phyloP scores from a whole-genome alignment of 2,888 invertebrate species.

The Meghimatium bilineatum region DNA sequence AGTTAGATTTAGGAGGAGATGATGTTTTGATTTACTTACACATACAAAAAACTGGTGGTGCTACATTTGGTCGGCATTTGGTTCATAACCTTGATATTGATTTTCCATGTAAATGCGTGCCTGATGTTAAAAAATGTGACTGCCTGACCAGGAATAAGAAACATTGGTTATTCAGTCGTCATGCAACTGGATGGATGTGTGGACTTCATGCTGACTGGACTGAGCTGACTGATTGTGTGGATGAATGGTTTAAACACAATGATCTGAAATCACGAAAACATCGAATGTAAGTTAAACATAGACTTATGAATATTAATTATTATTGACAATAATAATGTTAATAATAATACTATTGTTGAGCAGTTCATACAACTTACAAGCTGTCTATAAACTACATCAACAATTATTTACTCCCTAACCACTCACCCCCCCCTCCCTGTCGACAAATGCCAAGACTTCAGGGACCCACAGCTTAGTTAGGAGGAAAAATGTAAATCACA shows the following conservation, averaged over 20 bases:
- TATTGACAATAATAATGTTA: too few relatives aligned
- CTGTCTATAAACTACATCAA: too few relatives aligned
- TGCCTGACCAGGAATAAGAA: conserved; percentile 65
- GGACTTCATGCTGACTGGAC: conserved; percentile 99
- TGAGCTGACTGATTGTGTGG: conserved; percentile 84
- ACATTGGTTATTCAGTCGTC: conserved; percentile 88
- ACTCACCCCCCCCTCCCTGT: too few relatives aligned
- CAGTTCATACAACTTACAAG: too few relatives aligned
- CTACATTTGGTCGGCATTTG: conserved; percentile 95
- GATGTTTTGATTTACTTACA: conserved; percentile 99
- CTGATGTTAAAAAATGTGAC: conserved; percentile 49
- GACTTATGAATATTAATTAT: too few relatives aligned
- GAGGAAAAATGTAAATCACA: too few relatives aligned
- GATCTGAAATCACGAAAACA: conserved; percentile 32
- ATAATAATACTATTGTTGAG: too few relatives aligned
- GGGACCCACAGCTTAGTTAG: too few relatives aligned
- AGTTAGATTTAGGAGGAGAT: conserved; percentile 82
- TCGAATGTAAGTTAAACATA: conserved; percentile 46
- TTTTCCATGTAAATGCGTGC: conserved; percentile 92
- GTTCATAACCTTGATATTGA: conserved; percentile 95
- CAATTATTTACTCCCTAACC: too few relatives aligned
- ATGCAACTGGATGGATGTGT: conserved; percentile 81
- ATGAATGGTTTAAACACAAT: conserved; percentile 75
- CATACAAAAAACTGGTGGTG: conserved; percentile 99
- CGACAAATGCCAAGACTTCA: too few relatives aligned